Percentiles rank a stretch among this genome's conserved stretches.
Evolutionary conservation across 2,888 invertebrate genomes (phyloP).

Genomic region (Phorcus lineatus): DNA sequence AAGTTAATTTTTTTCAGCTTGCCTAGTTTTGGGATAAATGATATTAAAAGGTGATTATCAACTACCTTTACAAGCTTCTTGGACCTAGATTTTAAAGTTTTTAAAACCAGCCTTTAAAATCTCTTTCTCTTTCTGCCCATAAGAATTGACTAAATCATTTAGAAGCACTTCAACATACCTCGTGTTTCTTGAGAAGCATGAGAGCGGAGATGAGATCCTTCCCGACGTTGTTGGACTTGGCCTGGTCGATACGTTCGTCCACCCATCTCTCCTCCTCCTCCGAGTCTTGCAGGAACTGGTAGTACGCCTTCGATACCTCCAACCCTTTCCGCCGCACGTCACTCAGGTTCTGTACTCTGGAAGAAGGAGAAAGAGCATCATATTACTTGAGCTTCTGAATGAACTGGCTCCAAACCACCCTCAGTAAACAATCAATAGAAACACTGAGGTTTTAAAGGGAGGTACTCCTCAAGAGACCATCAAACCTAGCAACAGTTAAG

Average conservation of each 20-base stretch:
- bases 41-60: too few relatives aligned
- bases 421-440: too few relatives aligned
- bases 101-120: too few relatives aligned
- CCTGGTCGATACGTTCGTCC: constrained; percentile 93
- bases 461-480: too few relatives aligned
- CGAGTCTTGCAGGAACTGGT: constrained; percentile 96
- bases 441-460: too few relatives aligned
- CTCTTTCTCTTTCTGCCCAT: too few relatives aligned
- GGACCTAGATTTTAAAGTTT: too few relatives aligned
- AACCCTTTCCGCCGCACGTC: constrained; percentile 82
- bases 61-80: too few relatives aligned
- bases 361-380: constrained; percentile 34
- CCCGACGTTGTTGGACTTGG: constrained; percentile 93
- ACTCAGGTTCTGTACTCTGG: constrained; percentile 91
- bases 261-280: constrained; percentile 99
- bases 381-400: neutral
- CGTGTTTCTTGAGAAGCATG: constrained; percentile 93
- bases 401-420: neutral
- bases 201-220: constrained; percentile 94
- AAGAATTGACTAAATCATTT: too few relatives aligned
- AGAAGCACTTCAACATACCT: constrained; percentile 78
- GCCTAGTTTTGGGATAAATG: too few relatives aligned
- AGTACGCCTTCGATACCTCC: constrained; percentile 94
- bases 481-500: too few relatives aligned
- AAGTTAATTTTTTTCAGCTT: too few relatives aligned